Conservation (phyloP, 2,888 invertebrate genomes). For the Prosapia bicincta region DNA sequence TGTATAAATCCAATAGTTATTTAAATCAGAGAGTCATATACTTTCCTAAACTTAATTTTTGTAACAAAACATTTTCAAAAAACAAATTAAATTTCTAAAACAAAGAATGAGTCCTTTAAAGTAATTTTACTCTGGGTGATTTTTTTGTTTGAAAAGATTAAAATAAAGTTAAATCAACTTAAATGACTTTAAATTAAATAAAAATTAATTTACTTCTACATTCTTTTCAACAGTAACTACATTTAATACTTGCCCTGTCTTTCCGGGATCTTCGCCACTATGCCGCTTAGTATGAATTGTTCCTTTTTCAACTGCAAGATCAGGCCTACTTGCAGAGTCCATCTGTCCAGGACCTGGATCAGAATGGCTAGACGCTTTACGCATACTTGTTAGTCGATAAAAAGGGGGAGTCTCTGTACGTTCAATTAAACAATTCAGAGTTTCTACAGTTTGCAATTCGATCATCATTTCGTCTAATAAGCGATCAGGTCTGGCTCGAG, state of each 20-base stretch:
- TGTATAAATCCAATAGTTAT: no score
- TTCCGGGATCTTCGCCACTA: constrained; percentile 83
- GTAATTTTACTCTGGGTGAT: no score
- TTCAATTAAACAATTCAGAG: constrained; percentile 92
- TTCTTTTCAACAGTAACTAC: no score
- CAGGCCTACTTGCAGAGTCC: constrained; percentile 46
- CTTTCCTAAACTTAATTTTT: no score
- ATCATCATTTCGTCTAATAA: constrained; percentile 96
- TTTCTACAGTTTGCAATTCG: constrained; percentile 95
- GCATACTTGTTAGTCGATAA: constrained; percentile 89
- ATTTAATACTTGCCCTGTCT: constrained; percentile 57
- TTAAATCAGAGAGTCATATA: no score
- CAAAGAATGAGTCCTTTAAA: no score
- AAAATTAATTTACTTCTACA: no score
- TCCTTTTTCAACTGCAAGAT: constrained; percentile 73
- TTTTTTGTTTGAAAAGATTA: no score
- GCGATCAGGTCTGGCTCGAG: constrained; percentile 86
- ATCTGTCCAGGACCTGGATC: constrained; percentile 53
- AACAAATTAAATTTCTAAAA: no score
- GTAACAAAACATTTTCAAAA: no score
- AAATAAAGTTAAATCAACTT: no score
- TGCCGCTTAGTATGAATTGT: constrained; percentile 96
- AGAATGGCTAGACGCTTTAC: constrained; percentile 83
- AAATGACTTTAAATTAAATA: no score
- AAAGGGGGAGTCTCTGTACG: constrained; percentile 98